Evolutionary conservation across 2,888 invertebrate genomes (phyloP).

Genomic region (Acronicta alni): DNA sequence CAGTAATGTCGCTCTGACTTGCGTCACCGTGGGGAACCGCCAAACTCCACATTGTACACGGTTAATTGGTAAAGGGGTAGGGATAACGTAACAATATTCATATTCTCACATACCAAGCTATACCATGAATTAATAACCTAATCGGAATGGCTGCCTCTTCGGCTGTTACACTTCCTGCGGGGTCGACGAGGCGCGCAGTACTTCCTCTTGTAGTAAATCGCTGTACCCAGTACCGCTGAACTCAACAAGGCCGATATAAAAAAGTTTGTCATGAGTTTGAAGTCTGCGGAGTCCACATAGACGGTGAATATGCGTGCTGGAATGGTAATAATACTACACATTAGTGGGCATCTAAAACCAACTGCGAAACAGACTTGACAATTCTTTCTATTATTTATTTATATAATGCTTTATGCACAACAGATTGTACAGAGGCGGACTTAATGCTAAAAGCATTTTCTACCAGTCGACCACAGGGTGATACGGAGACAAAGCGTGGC

Average conservation of each 20-base stretch:
- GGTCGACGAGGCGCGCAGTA: slow-evolving; percentile 18
- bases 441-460: no score
- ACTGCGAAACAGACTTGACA: no score
- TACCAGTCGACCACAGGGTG: no score
- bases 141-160: slow-evolving; percentile 57
- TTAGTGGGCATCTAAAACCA: no score
- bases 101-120: not conserved
- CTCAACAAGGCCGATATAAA: slow-evolving; percentile 92
- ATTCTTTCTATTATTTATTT: no score
- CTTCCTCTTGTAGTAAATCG: slow-evolving; percentile 90
- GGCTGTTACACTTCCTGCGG: slow-evolving; percentile 31
- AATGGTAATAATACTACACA: slow-evolving; percentile 53
- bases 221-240: slow-evolving; percentile 91
- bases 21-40: no score
- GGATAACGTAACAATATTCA: not conserved
- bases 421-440: no score
- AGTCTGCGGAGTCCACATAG: slow-evolving; percentile 93
- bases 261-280: slow-evolving; percentile 92
- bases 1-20: no score
- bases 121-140: slow-evolving; percentile 25
- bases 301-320: slow-evolving; percentile 95
- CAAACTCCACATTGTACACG: no score
- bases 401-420: no score
- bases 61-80: no score
- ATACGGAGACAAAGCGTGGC: no score